Evolutionary conservation across 2,888 invertebrate genomes (phyloP), one percentile per base, ranked within the genome.

Genomic region (Mactromeris polynyma): DNA sequence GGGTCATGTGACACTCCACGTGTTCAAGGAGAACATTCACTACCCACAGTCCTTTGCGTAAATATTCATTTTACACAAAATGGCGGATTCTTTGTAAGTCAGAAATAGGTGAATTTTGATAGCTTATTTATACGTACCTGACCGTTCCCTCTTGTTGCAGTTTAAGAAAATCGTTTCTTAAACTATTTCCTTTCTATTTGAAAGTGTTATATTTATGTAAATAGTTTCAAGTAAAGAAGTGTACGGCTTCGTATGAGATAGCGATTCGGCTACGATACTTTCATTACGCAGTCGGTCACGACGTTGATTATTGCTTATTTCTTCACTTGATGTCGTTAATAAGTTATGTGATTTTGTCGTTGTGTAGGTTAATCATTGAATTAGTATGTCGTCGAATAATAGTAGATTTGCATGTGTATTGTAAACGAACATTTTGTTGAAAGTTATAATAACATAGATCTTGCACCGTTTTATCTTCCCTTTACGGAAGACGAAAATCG

Each of bases 81-180:
- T 95, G 95, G 95, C 95, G 94, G 95, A 95, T 91, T 91, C 91
- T 93, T 93, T 93, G 95, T 95, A 95, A 95, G 95, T 95, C 90
- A 85, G 88, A 87, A 85, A 91, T 85, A 87, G 86, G 87, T 69
- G 90, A 87, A 91, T 42, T 90, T 92, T 92, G 89, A 86, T 83
- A 88, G 87, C 94, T 93, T 94, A 93, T 92, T 91, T 90, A 90
- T 51, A 82, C 79, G 83, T 82, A 89, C 82, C 58, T 38, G 82
- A 51, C 19, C n/a, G 40, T 78, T 86, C 90, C 90, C 89, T 89
- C 69, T 87, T 73, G 54, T 85, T 78, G 38, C 42, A 82, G 73
- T 87, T 40, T 83, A 81, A 84, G 78, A 86, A 87, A 83, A 80
- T 92, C 87, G 86, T 90, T 92, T 86, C 88, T 89, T 79, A 83